These are phyloP conservation scores for Nansenia antarctica DNA, from an alignment of 2,113 vertebrate genomes.

Conservation along the genomic window DNA sequence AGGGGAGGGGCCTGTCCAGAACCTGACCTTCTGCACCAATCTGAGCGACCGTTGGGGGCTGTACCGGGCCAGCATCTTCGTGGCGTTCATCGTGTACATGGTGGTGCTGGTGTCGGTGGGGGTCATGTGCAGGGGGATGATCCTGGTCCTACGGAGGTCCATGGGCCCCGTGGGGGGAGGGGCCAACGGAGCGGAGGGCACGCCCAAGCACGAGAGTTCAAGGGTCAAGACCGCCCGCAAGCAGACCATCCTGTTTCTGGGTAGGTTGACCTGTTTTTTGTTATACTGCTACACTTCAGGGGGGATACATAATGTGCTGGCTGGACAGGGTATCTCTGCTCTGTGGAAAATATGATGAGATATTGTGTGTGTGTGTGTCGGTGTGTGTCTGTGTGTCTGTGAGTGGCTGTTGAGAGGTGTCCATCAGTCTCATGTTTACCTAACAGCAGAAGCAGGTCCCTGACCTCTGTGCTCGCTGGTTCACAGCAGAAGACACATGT, in stretches of 20 bases:
- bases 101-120: conserved; percentile 80
- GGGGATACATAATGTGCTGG: not conserved
- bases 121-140: conserved; percentile 92
- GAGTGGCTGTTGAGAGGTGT: not conserved
- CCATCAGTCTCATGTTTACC: conserved; percentile 14
- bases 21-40: conserved; percentile 90
- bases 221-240: conserved; percentile 78
- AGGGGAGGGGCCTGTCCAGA: conserved; percentile 35
- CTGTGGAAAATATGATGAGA: not conserved
- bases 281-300: too few relatives aligned
- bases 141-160: conserved; percentile 72
- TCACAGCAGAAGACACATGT: not conserved
- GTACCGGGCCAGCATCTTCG: conserved; percentile 85
- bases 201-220: conserved; percentile 62
- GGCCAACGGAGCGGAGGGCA: not conserved
- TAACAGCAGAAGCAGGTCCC: not conserved
- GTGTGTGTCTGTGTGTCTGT: not conserved
- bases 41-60: conserved; percentile 83
- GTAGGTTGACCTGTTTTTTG: conserved; percentile 47
- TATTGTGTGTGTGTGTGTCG: not conserved
- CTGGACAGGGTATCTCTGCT: not conserved
- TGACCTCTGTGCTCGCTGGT: not conserved
- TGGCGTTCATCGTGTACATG: conserved; percentile 85
- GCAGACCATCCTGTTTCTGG: conserved; percentile 87
- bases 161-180: conserved; percentile 45